Conservation (phyloP, 1,140 invertebrate genomes). For the Myzus persicae region DNA sequence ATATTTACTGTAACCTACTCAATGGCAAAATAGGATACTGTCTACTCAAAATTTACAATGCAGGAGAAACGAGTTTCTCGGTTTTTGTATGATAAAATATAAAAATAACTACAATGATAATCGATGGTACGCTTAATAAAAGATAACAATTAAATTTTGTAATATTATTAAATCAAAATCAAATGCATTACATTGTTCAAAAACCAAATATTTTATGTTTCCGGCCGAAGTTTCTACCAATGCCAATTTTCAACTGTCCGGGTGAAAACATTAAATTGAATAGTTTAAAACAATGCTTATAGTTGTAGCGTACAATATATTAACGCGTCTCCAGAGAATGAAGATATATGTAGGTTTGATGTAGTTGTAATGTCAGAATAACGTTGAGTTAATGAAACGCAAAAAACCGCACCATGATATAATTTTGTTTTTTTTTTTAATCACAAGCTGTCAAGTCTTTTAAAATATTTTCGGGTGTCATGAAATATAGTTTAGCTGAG, state of each 20-base stretch:
- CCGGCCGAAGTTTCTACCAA: background rate
- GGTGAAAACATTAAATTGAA: conserved; percentile 5
- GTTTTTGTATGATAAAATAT: background rate
- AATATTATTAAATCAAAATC: background rate
- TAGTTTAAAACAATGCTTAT: conserved; percentile 18
- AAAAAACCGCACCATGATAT: background rate
- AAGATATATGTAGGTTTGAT: conserved; percentile 11
- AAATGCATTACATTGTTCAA: background rate
- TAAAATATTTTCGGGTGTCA: background rate
- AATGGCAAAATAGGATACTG: background rate
- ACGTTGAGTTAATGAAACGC: background rate
- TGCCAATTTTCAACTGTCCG: background rate
- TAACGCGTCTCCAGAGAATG: background rate
- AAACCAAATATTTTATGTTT: conserved; percentile 19
- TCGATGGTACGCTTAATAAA: background rate
- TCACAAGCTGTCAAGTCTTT: background rate
- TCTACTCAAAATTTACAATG: background rate
- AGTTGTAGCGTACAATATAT: conserved; percentile 6
- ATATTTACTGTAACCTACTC: background rate
- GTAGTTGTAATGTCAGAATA: conserved; percentile 11
- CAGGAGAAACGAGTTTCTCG: background rate
- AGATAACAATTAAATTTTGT: background rate
- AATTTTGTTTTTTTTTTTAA: background rate
- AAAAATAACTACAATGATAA: background rate
- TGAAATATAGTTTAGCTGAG: background rate